Evolutionary conservation across 2,113 vertebrate genomes (phyloP).

Genomic region (Lepus europaeus): DNA sequence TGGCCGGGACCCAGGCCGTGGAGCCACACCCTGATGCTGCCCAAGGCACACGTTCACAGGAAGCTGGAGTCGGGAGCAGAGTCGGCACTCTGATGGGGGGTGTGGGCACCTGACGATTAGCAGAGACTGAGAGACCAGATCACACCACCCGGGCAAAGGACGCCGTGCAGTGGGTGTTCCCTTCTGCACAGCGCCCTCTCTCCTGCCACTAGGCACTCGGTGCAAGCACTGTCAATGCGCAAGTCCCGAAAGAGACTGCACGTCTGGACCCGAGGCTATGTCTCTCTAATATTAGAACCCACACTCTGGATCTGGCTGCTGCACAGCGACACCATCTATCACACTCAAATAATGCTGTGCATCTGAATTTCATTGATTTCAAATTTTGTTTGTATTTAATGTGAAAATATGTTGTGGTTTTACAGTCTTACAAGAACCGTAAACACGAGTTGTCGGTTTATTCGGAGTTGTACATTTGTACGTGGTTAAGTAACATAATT

Average conservation of each 20-base stretch:
- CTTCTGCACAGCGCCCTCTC: fast-evolving
- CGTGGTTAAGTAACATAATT: background rate
- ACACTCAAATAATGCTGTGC: conserved; percentile 27
- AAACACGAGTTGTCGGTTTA: background rate
- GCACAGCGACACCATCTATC: conserved; percentile 14
- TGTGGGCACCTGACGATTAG: fast-evolving
- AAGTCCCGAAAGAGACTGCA: fast-evolving
- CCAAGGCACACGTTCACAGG: too few relatives aligned
- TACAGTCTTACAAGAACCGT: background rate
- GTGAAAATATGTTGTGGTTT: conserved; percentile 30
- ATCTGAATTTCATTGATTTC: conserved; percentile 65
- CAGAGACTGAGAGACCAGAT: background rate
- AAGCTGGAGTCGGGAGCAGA: too few relatives aligned
- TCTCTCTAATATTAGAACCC: conserved; percentile 26
- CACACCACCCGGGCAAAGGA: fast-evolving
- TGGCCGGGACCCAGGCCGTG: fast-evolving
- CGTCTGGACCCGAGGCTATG: background rate
- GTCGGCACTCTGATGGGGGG: too few relatives aligned
- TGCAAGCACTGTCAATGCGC: fast-evolving
- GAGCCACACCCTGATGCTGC: too few relatives aligned
- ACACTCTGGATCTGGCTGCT: background rate
- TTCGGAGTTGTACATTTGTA: background rate
- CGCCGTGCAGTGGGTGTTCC: fast-evolving
- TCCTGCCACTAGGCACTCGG: fast-evolving
- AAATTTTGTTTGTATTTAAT: conserved; percentile 69